Percentiles rank a stretch among this genome's conserved stretches.
Conservation (phyloP, 2,888 invertebrate species). For the Drosophila tanythrix region DNA sequence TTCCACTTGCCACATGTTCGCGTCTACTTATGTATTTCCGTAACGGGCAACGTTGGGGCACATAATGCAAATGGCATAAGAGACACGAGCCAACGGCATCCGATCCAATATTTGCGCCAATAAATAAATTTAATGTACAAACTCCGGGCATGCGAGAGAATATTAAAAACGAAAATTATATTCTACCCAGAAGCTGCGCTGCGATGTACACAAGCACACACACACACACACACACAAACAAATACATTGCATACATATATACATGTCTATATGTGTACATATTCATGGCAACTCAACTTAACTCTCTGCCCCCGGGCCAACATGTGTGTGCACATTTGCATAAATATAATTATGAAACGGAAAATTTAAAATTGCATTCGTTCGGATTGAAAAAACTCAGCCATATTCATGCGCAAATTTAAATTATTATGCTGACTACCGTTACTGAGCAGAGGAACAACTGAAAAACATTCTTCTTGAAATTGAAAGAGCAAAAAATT, state of each 20-base stretch:
- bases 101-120: slow-evolving; percentile 82
- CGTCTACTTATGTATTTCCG: slow-evolving; percentile 29
- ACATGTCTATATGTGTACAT: slow-evolving; percentile 19
- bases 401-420: slow-evolving; percentile 65
- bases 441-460: slow-evolving; percentile 43
- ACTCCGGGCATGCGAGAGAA: slow-evolving; percentile 77
- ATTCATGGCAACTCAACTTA: slow-evolving; percentile 48
- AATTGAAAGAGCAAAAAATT: neutral
- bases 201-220: slow-evolving; percentile 36
- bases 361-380: slow-evolving; percentile 71
- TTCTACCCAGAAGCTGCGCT: slow-evolving; percentile 66
- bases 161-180: slow-evolving; percentile 83
- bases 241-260: neutral
- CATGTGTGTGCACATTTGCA: slow-evolving; percentile 66
- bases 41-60: slow-evolving; percentile 33
- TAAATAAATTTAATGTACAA: slow-evolving; percentile 82
- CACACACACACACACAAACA: slow-evolving; percentile 9
- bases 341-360: slow-evolving; percentile 80
- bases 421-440: slow-evolving; percentile 51
- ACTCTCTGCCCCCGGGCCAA: slow-evolving; percentile 18
- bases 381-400: slow-evolving; percentile 36
- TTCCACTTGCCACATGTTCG: slow-evolving; percentile 22
- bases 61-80: slow-evolving; percentile 69
- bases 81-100: slow-evolving; percentile 62
- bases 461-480: neutral